phyloP scores from a whole-genome alignment of 2,888 invertebrate genomes.

The Theretra japonica region DNA sequence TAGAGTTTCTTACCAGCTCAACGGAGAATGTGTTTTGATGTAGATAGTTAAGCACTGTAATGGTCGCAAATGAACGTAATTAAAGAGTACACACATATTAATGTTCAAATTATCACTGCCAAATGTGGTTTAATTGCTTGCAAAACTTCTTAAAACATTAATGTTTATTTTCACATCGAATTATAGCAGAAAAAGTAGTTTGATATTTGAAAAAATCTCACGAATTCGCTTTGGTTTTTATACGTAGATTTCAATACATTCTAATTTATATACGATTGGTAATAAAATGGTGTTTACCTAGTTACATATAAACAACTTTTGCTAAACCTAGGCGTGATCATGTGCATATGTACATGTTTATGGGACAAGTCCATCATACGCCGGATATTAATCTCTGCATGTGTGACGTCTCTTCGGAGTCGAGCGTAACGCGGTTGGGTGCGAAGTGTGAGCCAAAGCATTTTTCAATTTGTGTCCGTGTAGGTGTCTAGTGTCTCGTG shows the following conservation, averaged over 20 bases:
- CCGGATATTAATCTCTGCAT: slow-evolving; percentile 60
- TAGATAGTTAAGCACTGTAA: slow-evolving; percentile 2
- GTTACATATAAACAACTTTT: not conserved
- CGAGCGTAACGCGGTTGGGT: slow-evolving; percentile 39
- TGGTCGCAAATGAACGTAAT: not conserved
- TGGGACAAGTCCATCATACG: slow-evolving; percentile 45
- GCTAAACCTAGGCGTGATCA: not conserved
- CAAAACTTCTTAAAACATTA: not conserved
- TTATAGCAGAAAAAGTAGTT: not conserved
- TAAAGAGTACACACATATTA: not conserved
- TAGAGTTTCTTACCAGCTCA: not conserved
- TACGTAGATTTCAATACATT: not conserved
- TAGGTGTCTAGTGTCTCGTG: slow-evolving; percentile 15
- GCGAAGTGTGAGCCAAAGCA: slow-evolving; percentile 3
- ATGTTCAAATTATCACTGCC: not conserved
- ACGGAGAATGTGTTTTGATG: not conserved
- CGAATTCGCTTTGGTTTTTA: not conserved
- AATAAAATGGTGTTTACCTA: not conserved
- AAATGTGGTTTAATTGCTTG: not conserved
- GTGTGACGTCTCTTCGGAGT: slow-evolving; percentile 44
- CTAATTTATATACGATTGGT: not conserved
- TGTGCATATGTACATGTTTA: slow-evolving; percentile 34
- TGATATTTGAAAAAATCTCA: not conserved
- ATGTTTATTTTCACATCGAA: not conserved
- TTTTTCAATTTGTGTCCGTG: slow-evolving; percentile 17